Conservation (phyloP, 92 coral and sea anemone species). For the Chrysogorgia sp. region DNA sequence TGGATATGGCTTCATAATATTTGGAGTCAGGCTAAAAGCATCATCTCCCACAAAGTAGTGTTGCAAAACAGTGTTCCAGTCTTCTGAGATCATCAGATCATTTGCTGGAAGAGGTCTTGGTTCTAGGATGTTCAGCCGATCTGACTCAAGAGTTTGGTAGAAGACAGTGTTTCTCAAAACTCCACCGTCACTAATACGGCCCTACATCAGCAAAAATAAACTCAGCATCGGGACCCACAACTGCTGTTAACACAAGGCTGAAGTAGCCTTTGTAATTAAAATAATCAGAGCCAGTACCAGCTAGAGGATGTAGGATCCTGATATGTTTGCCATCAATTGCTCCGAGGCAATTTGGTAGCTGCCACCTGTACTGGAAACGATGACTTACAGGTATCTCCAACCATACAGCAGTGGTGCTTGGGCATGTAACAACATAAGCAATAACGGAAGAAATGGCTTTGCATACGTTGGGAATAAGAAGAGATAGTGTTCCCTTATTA, state of each 20-base stretch:
- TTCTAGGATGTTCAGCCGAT: neutral
- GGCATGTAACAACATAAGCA: slow-evolving; percentile 33
- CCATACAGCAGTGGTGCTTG: slow-evolving; percentile 37
- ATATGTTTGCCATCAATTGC: slow-evolving; percentile 71
- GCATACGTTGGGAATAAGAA: slow-evolving; percentile 59
- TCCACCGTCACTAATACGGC: slow-evolving; percentile 73
- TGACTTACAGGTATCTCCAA: slow-evolving; percentile 43
- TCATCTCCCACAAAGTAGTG: no score
- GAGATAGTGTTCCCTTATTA: slow-evolving; percentile 51
- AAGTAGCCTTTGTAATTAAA: slow-evolving; percentile 55
- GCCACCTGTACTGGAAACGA: slow-evolving; percentile 52
- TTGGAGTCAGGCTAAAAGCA: no score
- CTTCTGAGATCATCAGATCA: neutral
- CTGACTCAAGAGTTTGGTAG: slow-evolving; percentile 51
- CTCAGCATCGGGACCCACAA: slow-evolving; percentile 56
- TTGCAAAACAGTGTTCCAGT: neutral
- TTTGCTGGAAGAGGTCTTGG: slow-evolving; percentile 10
- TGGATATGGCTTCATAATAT: no score
- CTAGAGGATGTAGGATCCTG: slow-evolving; percentile 46
- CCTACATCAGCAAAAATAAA: slow-evolving; percentile 77
- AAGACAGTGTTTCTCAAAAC: slow-evolving; percentile 62
- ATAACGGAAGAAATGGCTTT: slow-evolving; percentile 45
- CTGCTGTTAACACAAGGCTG: slow-evolving; percentile 72
- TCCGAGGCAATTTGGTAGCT: slow-evolving; percentile 60
- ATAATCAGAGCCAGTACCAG: slow-evolving; percentile 55